A percentile compares a stretch with the other conserved stretches of the same genome.
Evolutionary conservation across 2,797 vertebrate genomes (phyloP).

Genomic region (Gymnopithys bicolor): DNA sequence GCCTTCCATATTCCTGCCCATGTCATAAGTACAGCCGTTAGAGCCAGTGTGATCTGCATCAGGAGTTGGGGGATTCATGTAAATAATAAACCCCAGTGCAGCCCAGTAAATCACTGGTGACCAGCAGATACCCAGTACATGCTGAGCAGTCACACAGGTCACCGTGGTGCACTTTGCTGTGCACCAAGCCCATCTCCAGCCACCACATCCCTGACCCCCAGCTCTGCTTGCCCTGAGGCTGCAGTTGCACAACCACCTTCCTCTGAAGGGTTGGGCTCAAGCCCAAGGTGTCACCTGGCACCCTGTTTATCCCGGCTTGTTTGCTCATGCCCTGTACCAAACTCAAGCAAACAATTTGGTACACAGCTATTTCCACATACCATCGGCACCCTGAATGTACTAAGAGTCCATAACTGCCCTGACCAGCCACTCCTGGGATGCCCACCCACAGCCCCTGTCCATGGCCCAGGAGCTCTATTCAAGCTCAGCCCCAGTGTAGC

Average conservation of each 20-base stretch:
- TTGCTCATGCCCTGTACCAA: neutral
- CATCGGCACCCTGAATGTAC: neutral
- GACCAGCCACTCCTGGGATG: neutral
- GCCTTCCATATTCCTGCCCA: neutral
- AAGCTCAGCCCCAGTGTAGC: neutral
- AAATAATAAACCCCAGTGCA: neutral
- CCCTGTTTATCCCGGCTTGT: neutral
- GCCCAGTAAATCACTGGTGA: neutral
- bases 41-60: neutral
- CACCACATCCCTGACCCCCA: rapidly evolving
- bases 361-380: neutral
- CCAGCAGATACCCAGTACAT: rapidly evolving
- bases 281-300: neutral
- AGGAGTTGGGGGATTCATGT: neutral
- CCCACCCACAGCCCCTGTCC: neutral
- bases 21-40: neutral
- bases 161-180: rapidly evolving
- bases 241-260: neutral
- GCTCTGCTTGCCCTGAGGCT: rapidly evolving
- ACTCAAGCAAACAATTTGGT: neutral
- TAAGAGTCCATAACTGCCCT: neutral
- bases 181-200: neutral
- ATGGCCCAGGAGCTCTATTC: neutral
- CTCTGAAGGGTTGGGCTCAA: neutral
- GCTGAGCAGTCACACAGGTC: neutral